Evolutionary conservation across 2,797 vertebrate genomes (phyloP), one percentile per base, ranked within the genome.

Genomic region (Phrynocephalus forsythii): DNA sequence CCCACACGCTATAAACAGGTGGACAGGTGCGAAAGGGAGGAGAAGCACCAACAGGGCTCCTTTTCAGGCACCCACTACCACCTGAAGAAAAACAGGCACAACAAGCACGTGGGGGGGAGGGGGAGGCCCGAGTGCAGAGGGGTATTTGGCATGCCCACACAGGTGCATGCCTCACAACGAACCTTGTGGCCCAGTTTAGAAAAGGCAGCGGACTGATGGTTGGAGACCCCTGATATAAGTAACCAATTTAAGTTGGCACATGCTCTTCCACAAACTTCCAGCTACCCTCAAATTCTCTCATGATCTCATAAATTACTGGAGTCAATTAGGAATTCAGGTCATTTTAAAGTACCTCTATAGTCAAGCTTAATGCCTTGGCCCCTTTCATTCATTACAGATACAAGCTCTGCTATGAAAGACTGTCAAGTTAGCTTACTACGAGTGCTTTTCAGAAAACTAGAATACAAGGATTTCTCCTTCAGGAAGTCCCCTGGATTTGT

Each of bases 181-280:
- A 44, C 38, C 38, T 44, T 44, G 38, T 44, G 38, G 38, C 38
- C 38, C 38, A 44, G 38, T 44, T 44, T 44, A 44, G 38, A 44
- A 44, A 44, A 44, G 38, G 38, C 5, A 44, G 38, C 38, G 38
- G 38, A 44, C 38, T 44, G 38, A 44, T 44, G 38, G 38, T 44
- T 44, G 38, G 38, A 3, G 38, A 44, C 38, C 38, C 38, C 38
- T 44, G 38, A 44, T 44, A 5, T 3, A 44, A 44, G 38, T 44
- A 44, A 44, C 38, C 38, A 5, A 56, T 56, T 63, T 63, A 90
- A 86, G 10, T 79, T 93, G 78, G 69, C 93, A 92, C 10, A 24
- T 33, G 30, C 1, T 26, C 52, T 71, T 6, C 0, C 38, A 77
- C 78, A 83, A 44, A 68, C 1, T 3, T 7, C 20, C 10, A 90